Base-by-base conservation (phyloP, 2,888 invertebrate genomes). In the Synanthedon formicaeformis region DNA sequence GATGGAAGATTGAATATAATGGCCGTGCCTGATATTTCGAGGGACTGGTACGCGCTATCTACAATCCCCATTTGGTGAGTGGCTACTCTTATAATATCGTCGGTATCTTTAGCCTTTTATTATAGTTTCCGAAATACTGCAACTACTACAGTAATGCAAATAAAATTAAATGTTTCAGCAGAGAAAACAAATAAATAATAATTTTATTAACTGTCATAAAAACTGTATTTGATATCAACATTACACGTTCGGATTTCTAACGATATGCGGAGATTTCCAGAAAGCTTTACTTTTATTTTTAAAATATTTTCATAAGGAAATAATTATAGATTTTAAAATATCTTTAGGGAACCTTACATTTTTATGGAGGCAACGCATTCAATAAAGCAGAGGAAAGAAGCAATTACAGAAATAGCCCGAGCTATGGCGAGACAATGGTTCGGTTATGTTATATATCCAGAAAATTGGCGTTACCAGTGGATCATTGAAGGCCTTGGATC, bases 341-440 rank as follows among this genome's bases (percentile, higher is more conserved):
- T 45, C 14, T 45, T 48, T 52, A 87, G 86, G 87, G 87, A 87
- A 54, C 84, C 86, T 0, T 70, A 83, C 53, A 50, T 87, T 0
- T 60, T 81, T 0, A 85, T 85, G 81, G 76, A 78, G 51, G 56
- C 56, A 1, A 51, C 55, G 48, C 80, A 68, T 56, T 79, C 74
- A 16, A 63, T 70, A n/a, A 79, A 55, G 65, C 90, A 77, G 78
- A 89, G 74, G 59, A 81, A 60, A 68, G 88, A 59, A 41, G 76
- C 70, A 0, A 78, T 89, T 0, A 66, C 87, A 0, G 82, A 88
- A 3, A 86, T 91, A 41, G 89, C 91, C 0, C 91, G 93, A 68
- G 92, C 92, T 55, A 78, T 92, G 55, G 81, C 92, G 0, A 92
- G 91, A 58, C 91, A 91, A 73, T 93, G 92, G 92, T 92, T 92